A percentile compares a stretch with the other conserved stretches of the same genome.
These are phyloP conservation scores for Danio jaintianensis DNA, from an alignment of 2,797 vertebrate species.

Conservation along the genomic window DNA sequence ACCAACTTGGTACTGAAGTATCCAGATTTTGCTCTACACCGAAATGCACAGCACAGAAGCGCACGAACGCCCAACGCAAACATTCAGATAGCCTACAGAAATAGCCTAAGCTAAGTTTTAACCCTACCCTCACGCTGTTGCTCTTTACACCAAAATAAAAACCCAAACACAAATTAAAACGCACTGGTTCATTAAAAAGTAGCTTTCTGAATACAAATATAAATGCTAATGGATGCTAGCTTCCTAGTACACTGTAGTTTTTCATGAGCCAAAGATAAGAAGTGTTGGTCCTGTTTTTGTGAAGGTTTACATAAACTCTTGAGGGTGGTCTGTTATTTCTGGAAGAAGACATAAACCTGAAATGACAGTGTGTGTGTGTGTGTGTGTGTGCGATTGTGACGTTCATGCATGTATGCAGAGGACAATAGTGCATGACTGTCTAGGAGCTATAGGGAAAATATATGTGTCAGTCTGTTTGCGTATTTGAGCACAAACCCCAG, in stretches of 20 bases:
- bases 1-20: too few species aligned
- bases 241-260: neutral
- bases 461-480: neutral
- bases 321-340: conserved; percentile 42
- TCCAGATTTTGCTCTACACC: too few species aligned
- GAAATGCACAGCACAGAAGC: too few species aligned
- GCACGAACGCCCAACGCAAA: too few species aligned
- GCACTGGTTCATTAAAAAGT: neutral
- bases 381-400: conserved; percentile 1
- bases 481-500: neutral
- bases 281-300: conserved; percentile 8
- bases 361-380: neutral
- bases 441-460: neutral
- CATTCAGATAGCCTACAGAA: too few species aligned
- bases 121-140: too few species aligned
- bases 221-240: conserved; percentile 2
- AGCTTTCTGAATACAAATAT: neutral
- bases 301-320: conserved; percentile 50
- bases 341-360: conserved; percentile 20
- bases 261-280: neutral
- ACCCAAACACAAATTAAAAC: neutral
- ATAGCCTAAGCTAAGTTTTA: too few species aligned
- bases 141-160: too few species aligned
- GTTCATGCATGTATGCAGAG: neutral
- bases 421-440: neutral